Evolutionary conservation across 2,113 vertebrate species (phyloP).

Genomic region (Albula glossodonta): DNA sequence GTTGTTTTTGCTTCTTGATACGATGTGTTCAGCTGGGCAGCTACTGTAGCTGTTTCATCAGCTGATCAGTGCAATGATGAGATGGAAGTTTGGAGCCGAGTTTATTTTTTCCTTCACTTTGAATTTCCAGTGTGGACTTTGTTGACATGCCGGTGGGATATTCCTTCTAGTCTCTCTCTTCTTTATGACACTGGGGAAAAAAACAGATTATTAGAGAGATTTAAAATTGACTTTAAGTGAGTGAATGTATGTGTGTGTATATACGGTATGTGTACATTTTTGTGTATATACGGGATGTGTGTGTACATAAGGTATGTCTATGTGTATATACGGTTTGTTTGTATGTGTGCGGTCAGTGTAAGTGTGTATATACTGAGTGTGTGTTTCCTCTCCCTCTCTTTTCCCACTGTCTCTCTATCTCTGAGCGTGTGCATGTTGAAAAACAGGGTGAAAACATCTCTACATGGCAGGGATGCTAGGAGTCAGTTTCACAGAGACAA

Average conservation of each 20-base stretch:
- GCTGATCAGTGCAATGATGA: constrained; percentile 47
- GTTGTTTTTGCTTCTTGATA: constrained; percentile 42
- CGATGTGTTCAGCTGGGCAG: constrained; percentile 43
- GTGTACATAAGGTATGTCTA: constrained; percentile 66
- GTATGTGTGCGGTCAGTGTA: constrained; percentile 44
- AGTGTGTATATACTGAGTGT: constrained; percentile 65
- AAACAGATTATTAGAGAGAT: constrained; percentile 56
- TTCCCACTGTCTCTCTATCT: constrained; percentile 63
- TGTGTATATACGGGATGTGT: constrained; percentile 68
- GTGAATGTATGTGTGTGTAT: constrained; percentile 61
- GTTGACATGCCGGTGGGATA: constrained; percentile 49
- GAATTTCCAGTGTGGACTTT: constrained; percentile 56
- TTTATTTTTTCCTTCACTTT: constrained; percentile 48
- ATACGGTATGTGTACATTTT: constrained; percentile 63
- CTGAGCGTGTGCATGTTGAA: constrained; percentile 60
- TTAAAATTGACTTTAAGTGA: constrained; percentile 64
- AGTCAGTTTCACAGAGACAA: constrained; percentile 50
- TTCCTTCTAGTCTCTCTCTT: constrained; percentile 45
- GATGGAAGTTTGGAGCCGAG: constrained; percentile 47
- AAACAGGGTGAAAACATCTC: constrained; percentile 49
- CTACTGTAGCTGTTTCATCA: constrained; percentile 31
- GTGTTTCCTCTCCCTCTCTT: constrained; percentile 44
- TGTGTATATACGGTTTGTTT: constrained; percentile 74
- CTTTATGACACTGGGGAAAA: constrained; percentile 36
- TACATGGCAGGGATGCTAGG: constrained; percentile 45